Percentiles rank a stretch among this genome's conserved stretches.
Evolutionary conservation across 2,888 invertebrate species (phyloP).

Genomic region (Drosophila parthenogenetica): DNA sequence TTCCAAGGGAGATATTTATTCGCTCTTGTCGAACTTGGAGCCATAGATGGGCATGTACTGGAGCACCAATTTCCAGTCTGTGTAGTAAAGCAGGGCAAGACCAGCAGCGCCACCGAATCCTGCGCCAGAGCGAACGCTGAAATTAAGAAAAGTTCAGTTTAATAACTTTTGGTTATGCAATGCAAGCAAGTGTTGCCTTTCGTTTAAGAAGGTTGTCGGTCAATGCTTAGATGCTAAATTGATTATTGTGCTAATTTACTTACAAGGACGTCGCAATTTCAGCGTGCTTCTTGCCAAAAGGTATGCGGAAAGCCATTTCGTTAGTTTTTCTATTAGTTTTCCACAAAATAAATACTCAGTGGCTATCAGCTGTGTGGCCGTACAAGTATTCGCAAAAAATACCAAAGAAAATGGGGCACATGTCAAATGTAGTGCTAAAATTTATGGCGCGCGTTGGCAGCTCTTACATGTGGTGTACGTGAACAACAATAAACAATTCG

Average conservation of each 20-base stretch:
- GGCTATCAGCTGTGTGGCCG: conserved; percentile 29
- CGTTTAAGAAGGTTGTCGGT: background rate
- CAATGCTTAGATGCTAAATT: too few relatives aligned
- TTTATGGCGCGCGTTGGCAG: conserved; percentile 13
- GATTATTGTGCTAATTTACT: conserved; percentile 46
- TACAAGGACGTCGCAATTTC: conserved; percentile 86
- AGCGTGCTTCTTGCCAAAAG: conserved; percentile 88
- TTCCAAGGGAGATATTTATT: conserved; percentile 53
- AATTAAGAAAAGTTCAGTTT: conserved; percentile 14
- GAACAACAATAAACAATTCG: conserved; percentile 50
- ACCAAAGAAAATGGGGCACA: background rate
- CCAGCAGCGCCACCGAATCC: conserved; percentile 89
- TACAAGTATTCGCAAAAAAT: conserved; percentile 29
- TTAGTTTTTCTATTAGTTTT: conserved; percentile 14
- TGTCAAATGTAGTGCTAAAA: background rate
- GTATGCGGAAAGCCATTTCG: conserved; percentile 79
- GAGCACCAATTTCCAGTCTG: conserved; percentile 92
- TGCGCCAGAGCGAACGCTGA: conserved; percentile 87
- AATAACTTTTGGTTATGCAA: conserved; percentile 72
- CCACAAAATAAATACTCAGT: conserved; percentile 25
- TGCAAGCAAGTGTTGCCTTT: conserved; percentile 13
- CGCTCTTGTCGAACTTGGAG: conserved; percentile 88
- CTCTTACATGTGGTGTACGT: conserved; percentile 59
- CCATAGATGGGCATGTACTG: conserved; percentile 91
- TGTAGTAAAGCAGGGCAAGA: conserved; percentile 88